A percentile compares a stretch with the other conserved stretches of the same genome.
Conservation (phyloP, 2,113 vertebrate genomes). For the Lethenteron camtschaticum region DNA sequence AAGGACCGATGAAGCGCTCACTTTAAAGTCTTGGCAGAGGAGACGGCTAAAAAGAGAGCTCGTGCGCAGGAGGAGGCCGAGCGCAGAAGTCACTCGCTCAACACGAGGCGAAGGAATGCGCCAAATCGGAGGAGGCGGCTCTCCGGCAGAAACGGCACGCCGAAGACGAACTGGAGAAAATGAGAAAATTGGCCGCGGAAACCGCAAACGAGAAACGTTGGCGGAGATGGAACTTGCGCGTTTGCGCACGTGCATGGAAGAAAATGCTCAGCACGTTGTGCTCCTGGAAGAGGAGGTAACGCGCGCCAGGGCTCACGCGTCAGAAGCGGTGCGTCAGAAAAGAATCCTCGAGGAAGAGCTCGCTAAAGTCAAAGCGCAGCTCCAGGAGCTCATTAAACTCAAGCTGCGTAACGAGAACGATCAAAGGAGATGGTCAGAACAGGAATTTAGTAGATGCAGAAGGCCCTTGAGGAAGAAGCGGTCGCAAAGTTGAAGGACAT, state of each 20-base stretch:
- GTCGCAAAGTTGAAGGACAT: conserved; percentile 47
- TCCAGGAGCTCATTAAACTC: conserved; percentile 51
- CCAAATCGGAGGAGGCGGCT: conserved; percentile 63
- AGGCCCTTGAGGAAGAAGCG: conserved; percentile 60
- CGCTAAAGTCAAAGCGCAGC: conserved; percentile 59
- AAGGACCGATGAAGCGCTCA: conserved; percentile 72
- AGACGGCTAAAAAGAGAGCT: conserved; percentile 66
- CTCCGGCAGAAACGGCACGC: conserved; percentile 74
- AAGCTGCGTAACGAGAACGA: conserved; percentile 63
- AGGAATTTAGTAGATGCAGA: conserved; percentile 38
- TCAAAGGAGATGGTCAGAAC: conserved; percentile 48
- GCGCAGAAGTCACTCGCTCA: conserved; percentile 78
- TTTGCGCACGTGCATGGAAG: conserved; percentile 62
- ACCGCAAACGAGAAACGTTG: conserved; percentile 56
- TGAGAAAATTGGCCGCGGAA: conserved; percentile 56
- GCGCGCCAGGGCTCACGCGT: conserved; percentile 51
- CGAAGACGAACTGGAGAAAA: conserved; percentile 65
- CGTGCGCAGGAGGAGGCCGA: conserved; percentile 74
- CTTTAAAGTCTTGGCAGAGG: conserved; percentile 65
- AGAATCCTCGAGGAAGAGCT: conserved; percentile 70
- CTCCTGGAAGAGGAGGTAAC: conserved; percentile 71
- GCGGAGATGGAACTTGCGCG: conserved; percentile 83
- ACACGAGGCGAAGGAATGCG: conserved; percentile 53
- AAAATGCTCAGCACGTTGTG: conserved; percentile 63
- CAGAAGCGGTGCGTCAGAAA: conserved; percentile 42